Evolutionary conservation across 2,888 invertebrate species (phyloP).

Genomic region (Trachelus troglodyta): DNA sequence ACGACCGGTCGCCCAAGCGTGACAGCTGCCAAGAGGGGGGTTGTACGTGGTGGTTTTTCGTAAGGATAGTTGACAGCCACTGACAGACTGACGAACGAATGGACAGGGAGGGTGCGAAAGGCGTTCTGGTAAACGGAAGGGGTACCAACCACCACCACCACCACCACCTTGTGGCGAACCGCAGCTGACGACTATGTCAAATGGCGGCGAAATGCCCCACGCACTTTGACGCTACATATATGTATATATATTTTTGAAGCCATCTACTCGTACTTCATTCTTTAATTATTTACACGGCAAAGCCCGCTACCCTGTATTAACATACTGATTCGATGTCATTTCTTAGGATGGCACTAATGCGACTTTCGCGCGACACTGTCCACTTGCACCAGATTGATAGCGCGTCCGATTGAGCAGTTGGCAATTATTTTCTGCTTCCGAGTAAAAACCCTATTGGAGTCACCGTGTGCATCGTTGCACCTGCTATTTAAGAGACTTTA

Average conservation of each 20-base stretch:
- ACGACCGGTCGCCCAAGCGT: neutral
- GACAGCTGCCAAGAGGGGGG: neutral
- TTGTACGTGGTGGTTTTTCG: conserved; percentile 1
- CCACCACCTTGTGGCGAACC: conserved; percentile 48
- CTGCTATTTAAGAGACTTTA: neutral
- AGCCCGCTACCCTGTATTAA: neutral
- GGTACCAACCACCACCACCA: conserved; percentile 37
- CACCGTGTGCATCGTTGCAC: neutral
- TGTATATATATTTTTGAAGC: conserved; percentile 31
- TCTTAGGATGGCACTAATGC: neutral
- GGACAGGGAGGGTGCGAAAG: conserved; percentile 57
- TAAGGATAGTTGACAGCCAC: conserved; percentile 47
- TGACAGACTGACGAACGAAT: conserved; percentile 46
- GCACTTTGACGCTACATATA: conserved; percentile 21
- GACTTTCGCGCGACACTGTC: neutral
- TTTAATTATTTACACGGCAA: neutral
- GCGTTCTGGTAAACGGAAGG: conserved; percentile 45
- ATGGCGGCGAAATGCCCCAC: conserved; percentile 10
- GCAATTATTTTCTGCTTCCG: conserved; percentile 38
- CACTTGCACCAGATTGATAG: neutral
- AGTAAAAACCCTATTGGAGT: conserved; percentile 31
- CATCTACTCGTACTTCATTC: neutral
- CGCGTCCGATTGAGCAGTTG: neutral
- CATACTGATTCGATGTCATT: neutral
- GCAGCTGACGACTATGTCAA: conserved; percentile 53